Conservation (phyloP, 2,113 vertebrate genomes). For the Eretmochelys imbricata region DNA sequence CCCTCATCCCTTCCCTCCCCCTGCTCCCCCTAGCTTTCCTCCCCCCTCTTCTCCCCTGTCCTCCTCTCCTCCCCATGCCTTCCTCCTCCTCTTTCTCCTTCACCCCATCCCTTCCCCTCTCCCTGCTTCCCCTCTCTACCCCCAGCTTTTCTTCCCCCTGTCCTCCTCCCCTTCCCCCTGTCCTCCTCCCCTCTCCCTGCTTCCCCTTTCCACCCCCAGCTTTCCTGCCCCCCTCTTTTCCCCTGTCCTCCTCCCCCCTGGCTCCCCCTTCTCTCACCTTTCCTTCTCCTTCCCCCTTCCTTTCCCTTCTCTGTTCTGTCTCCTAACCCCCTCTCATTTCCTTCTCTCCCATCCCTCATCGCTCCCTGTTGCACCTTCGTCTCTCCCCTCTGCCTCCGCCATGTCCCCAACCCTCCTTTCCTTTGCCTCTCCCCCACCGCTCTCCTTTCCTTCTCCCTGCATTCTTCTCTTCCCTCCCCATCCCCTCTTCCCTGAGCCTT, state of each 20-base stretch:
- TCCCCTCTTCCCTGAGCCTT: neutral
- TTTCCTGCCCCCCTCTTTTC: no score
- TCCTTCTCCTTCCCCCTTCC: neutral
- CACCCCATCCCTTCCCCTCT: no score
- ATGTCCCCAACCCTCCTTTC: neutral
- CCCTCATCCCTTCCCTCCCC: neutral
- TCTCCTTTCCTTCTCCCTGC: neutral
- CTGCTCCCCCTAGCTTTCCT: no score
- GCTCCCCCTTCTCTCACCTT: accelerated
- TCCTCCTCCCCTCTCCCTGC: neutral
- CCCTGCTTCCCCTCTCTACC: neutral
- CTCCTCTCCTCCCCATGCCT: neutral
- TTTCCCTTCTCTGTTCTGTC: no score
- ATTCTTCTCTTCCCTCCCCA: neutral
- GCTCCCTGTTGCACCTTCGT: no score
- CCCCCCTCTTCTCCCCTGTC: no score
- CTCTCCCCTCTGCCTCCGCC: no score
- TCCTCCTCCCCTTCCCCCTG: no score
- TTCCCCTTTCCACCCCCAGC: neutral
- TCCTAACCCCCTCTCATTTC: no score
- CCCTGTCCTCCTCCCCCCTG: neutral
- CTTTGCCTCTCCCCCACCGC: neutral
- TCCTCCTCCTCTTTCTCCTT: neutral
- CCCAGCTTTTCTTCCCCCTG: neutral
- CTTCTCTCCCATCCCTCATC: no score